Conservation (phyloP, 2,113 vertebrate genomes). For the Heteronetta atricapilla region DNA sequence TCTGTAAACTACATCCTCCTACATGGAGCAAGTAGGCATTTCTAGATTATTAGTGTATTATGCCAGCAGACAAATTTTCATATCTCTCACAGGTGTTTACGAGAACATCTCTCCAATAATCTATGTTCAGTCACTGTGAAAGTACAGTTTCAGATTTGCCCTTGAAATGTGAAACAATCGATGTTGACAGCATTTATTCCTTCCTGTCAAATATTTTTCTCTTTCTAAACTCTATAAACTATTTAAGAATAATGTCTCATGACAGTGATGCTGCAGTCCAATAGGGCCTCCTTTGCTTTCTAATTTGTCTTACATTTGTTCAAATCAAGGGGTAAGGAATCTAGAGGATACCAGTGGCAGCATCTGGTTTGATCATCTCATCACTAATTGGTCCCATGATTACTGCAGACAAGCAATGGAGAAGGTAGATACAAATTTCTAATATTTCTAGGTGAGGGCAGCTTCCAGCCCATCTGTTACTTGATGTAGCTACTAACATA, state of each 20-base stretch:
- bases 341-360: not conserved
- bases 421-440: not conserved
- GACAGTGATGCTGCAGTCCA: constrained; percentile 25
- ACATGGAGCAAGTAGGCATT: not conserved
- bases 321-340: constrained; percentile 6
- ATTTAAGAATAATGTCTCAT: constrained; percentile 57
- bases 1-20: not conserved
- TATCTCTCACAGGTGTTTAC: not conserved
- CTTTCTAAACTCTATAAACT: constrained; percentile 32
- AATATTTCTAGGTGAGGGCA: not conserved
- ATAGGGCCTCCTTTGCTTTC: not conserved
- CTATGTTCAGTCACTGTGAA: constrained; percentile 11
- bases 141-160: constrained; percentile 40
- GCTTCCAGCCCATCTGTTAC: not conserved
- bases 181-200: constrained; percentile 51
- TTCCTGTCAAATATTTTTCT: constrained; percentile 45
- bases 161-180: constrained; percentile 63
- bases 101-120: constrained; percentile 11
- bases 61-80: constrained; percentile 11
- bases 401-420: constrained; percentile 27
- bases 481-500: not conserved
- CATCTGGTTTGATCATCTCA: not conserved
- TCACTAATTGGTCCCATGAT: constrained; percentile 46
- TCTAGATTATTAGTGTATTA: not conserved
- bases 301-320: constrained; percentile 58